Evolutionary conservation across 1,140 invertebrate genomes (phyloP).

Genomic region (Aphis gossypii): DNA sequence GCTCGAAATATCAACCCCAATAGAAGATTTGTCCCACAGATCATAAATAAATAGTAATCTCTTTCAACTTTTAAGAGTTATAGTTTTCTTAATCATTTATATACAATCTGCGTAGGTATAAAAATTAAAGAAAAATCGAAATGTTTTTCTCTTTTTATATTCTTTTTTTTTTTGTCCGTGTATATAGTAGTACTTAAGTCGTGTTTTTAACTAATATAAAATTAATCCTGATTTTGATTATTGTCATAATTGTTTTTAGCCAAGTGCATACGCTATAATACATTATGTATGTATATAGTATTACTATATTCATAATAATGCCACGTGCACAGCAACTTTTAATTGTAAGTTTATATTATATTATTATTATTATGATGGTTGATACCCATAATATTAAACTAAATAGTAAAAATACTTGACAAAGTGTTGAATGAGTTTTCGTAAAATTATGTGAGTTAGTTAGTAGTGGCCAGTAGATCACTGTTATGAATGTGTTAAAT

Average conservation of each 20-base stretch:
- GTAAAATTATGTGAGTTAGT: no score
- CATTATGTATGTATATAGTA: no score
- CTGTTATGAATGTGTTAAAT: no score
- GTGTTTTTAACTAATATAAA: not conserved
- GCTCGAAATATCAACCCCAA: not conserved
- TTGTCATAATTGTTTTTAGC: conserved; percentile 5
- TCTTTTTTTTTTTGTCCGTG: not conserved
- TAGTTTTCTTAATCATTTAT: conserved; percentile 33
- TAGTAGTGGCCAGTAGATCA: no score
- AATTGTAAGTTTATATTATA: no score
- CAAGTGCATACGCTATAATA: not conserved
- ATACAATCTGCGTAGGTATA: not conserved
- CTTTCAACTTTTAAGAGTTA: not conserved
- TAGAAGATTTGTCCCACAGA: not conserved
- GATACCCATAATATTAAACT: no score
- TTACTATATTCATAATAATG: no score
- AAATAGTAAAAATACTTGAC: no score
- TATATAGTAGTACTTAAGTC: conserved; percentile 30
- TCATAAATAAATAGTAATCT: not conserved
- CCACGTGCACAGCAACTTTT: no score
- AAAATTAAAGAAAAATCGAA: not conserved
- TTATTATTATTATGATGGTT: no score
- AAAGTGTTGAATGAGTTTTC: no score
- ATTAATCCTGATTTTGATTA: not conserved
- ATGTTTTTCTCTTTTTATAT: conserved; percentile 12